A percentile compares a stretch with the other conserved stretches of the same genome.
Conservation (phyloP, 35 echinoderm and acorn worm genomes). For the Heliocidaris erythrogramma region DNA sequence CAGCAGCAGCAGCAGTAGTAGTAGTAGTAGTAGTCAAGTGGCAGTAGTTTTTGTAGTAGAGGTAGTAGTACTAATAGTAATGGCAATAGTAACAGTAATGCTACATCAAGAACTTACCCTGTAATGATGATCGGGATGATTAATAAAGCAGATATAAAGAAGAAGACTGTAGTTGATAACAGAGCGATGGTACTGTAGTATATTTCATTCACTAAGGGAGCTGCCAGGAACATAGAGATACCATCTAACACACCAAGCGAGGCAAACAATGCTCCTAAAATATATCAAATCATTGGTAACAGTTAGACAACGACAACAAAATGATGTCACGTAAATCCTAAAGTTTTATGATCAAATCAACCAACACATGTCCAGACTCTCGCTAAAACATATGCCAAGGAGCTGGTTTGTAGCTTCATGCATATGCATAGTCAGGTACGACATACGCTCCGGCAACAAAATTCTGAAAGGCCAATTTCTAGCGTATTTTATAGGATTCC, state of each 20-base stretch:
- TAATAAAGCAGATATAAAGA: not conserved
- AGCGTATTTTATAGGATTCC: too few relatives aligned
- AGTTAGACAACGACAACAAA: not conserved
- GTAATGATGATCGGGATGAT: not conserved
- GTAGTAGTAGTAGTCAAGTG: not conserved
- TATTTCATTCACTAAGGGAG: not conserved
- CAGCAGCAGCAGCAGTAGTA: not conserved
- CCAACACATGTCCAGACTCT: not conserved
- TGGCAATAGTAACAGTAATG: too few relatives aligned
- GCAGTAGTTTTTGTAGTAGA: not conserved
- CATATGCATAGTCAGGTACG: too few relatives aligned
- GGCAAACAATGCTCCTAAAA: slow-evolving; percentile 23
- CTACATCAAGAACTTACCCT: not conserved
- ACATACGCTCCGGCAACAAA: not conserved
- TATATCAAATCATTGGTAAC: not conserved
- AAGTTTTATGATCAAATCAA: not conserved
- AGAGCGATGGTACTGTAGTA: not conserved
- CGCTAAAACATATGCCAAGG: not conserved
- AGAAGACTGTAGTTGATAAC: slow-evolving; percentile 22
- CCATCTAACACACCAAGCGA: not conserved
- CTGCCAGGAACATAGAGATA: not conserved
- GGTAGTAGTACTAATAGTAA: too few relatives aligned
- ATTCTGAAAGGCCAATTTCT: too few relatives aligned
- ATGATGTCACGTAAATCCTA: not conserved
- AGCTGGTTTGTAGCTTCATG: too few relatives aligned